Conservation (phyloP, 2,888 invertebrate genomes). For the Bellardia pandia region DNA sequence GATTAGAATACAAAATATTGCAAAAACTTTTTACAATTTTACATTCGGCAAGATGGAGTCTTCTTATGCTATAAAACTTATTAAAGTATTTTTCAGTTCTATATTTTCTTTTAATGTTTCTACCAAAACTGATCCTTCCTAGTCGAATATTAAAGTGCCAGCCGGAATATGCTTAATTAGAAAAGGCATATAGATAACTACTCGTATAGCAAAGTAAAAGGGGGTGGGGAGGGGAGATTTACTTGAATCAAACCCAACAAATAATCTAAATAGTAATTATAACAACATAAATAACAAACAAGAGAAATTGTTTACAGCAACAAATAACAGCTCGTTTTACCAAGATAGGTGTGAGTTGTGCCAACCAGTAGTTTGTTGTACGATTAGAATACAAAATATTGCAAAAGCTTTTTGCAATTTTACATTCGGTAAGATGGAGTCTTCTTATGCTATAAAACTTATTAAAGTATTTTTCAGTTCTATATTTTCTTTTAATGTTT, state of each 20-base stretch:
- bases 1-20: constrained; percentile 28
- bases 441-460: background rate
- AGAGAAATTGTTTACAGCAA: background rate
- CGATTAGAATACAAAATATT: constrained; percentile 30
- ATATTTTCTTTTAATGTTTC: too few relatives aligned
- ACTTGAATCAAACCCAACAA: constrained; percentile 4
- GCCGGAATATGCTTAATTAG: too few relatives aligned
- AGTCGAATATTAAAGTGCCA: too few relatives aligned
- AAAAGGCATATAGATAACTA: background rate
- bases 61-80: background rate
- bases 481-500: too few relatives aligned
- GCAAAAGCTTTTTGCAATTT: background rate
- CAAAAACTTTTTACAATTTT: background rate
- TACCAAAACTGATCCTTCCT: too few relatives aligned
- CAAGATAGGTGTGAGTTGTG: background rate
- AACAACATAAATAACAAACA: constrained; percentile 1
- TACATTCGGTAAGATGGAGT: background rate
- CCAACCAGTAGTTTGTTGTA: constrained; percentile 45
- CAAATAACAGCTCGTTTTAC: background rate
- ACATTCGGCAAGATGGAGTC: background rate
- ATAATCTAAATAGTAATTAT: constrained; percentile 43
- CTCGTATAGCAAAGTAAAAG: background rate
- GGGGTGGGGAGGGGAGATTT: background rate
- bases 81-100: too few relatives aligned
- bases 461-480: too few relatives aligned